Conservation (phyloP, 1,140 invertebrate species). For the Pseudomyrmex sp. region DNA sequence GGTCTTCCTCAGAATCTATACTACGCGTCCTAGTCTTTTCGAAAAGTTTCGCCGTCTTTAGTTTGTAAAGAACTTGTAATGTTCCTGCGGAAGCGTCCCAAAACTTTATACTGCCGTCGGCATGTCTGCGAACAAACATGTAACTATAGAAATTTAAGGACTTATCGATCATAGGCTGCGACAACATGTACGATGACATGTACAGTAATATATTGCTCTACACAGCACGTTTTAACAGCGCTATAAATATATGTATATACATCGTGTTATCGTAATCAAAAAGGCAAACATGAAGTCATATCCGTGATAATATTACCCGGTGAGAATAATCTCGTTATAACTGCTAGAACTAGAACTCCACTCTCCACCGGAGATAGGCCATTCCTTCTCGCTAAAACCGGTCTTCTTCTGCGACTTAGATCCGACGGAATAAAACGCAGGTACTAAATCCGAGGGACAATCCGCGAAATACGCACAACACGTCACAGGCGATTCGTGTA, state of each 20-base stretch:
- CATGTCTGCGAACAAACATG: conserved; percentile 90
- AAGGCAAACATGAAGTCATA: not conserved
- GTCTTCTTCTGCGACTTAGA: conserved; percentile 90
- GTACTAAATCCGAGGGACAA: conserved; percentile 98
- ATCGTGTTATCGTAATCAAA: not conserved
- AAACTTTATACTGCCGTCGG: conserved; percentile 98
- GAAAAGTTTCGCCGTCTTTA: conserved; percentile 98
- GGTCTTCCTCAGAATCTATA: conserved; percentile 91
- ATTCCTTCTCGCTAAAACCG: conserved; percentile 97
- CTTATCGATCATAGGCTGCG: conserved; percentile 20
- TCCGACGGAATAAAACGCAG: conserved; percentile 96
- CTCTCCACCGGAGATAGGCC: conserved; percentile 97
- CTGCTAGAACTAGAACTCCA: conserved; percentile 97
- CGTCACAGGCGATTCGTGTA: conserved; percentile 98
- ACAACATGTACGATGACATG: not conserved
- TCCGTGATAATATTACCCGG: conserved; percentile 88
- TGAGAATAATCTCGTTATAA: conserved; percentile 98
- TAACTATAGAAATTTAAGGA: conserved; percentile 41
- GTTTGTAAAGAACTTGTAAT: conserved; percentile 98
- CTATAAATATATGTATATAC: not conserved
- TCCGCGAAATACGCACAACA: conserved; percentile 98
- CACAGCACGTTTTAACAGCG: not conserved
- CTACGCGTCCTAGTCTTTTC: conserved; percentile 89
- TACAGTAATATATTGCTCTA: too few relatives aligned
- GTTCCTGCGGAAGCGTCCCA: conserved; percentile 98